Conservation (phyloP, 2,797 vertebrate genomes). For the Gambelia wislizenii region DNA sequence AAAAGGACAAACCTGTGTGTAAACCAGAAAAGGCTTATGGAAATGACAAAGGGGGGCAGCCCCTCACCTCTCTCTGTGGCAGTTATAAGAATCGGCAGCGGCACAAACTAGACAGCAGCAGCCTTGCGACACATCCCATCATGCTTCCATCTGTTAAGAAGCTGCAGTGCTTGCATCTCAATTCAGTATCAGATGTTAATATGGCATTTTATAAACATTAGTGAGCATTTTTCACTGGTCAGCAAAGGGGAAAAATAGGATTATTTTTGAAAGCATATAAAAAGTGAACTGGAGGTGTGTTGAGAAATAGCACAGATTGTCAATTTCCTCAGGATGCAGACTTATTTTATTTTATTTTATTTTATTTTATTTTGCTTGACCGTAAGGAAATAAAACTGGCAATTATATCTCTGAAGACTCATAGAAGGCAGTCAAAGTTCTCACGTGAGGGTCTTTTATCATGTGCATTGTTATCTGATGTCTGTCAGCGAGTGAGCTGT, state of each 20-base stretch:
- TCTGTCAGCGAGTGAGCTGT: no score
- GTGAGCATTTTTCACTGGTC: slow-evolving; percentile 89
- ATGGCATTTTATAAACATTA: slow-evolving; percentile 94
- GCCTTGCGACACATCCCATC: slow-evolving; percentile 90
- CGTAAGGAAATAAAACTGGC: slow-evolving; percentile 75
- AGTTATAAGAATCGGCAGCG: slow-evolving; percentile 67
- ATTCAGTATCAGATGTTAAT: slow-evolving; percentile 89
- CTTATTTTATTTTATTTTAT: fast-evolving
- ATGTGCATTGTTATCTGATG: slow-evolving; percentile 39
- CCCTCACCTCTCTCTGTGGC: slow-evolving; percentile 37
- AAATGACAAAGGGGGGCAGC: neutral
- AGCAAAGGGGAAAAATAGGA: slow-evolving; percentile 82
- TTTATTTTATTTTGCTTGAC: slow-evolving; percentile 57
- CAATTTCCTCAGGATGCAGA: slow-evolving; percentile 75
- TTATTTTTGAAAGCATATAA: slow-evolving; percentile 79
- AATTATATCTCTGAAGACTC: slow-evolving; percentile 67
- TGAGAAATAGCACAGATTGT: slow-evolving; percentile 80
- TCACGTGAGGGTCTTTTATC: slow-evolving; percentile 62
- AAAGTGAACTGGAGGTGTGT: slow-evolving; percentile 81
- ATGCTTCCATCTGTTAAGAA: slow-evolving; percentile 88
- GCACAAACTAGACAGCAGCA: slow-evolving; percentile 81
- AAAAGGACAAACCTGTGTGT: neutral
- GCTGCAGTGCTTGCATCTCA: slow-evolving; percentile 89
- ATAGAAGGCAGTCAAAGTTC: slow-evolving; percentile 31
- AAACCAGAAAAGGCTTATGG: neutral